Evolutionary conservation across 2,797 vertebrate genomes (phyloP).

Genomic region (Halcyon badia): DNA sequence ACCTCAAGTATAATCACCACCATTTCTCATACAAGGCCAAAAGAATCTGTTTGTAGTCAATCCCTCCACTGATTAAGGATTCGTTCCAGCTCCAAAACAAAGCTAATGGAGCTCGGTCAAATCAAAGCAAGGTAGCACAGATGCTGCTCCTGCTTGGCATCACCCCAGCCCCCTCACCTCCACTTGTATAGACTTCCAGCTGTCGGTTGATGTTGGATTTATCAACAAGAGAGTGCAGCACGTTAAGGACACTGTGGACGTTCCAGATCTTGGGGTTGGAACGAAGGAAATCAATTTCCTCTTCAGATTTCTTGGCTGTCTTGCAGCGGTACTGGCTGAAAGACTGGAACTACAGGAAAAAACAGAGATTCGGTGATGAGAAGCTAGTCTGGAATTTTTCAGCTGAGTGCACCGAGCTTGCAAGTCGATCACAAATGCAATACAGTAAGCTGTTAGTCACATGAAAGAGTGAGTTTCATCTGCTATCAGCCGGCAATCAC

Average conservation of each 20-base stretch:
- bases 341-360: conserved; percentile 90
- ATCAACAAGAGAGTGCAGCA: conserved; percentile 96
- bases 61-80: not conserved
- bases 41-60: not conserved
- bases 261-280: conserved; percentile 99
- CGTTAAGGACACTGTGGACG: conserved; percentile 97
- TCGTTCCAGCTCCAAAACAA: not conserved
- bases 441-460: not conserved
- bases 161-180: conserved; percentile 83
- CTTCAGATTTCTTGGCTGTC: conserved; percentile 96
- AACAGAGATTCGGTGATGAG: not conserved
- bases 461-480: not conserved
- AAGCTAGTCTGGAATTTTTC: not conserved
- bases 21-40: not conserved
- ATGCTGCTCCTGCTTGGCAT: not conserved
- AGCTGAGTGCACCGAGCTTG: not conserved
- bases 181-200: conserved; percentile 98
- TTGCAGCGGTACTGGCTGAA: conserved; percentile 99
- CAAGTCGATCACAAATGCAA: not conserved
- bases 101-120: not conserved
- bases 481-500: not conserved
- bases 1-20: not conserved
- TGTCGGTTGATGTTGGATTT: conserved; percentile 99
- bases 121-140: not conserved
- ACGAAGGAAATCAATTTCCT: conserved; percentile 97